Conservation (phyloP, 2,113 vertebrate species). For the Takifugu bimaculatus region DNA sequence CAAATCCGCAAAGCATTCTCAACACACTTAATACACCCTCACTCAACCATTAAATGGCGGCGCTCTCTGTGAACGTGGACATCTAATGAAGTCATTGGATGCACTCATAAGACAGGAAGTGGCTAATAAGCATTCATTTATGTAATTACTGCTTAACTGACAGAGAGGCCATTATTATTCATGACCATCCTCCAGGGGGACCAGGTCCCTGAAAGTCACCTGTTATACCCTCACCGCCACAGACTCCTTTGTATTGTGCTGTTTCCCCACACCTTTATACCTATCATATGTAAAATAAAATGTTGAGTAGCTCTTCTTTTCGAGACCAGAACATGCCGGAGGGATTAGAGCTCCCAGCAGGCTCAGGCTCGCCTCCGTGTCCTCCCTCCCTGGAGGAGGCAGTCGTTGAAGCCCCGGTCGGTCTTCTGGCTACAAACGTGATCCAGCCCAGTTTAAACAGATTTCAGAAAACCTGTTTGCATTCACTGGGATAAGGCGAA, state of each 20-base stretch:
- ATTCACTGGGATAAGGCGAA: no score
- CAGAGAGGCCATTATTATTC: conserved; percentile 34
- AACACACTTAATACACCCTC: conserved; percentile 49
- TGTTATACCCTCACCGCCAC: conserved; percentile 1
- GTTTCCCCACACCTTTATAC: no score
- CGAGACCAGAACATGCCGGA: no score
- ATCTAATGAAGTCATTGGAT: conserved; percentile 50
- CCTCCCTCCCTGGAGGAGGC: neutral
- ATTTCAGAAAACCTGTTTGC: no score
- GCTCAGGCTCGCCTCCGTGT: no score
- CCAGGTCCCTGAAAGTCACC: conserved; percentile 12
- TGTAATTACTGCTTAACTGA: conserved; percentile 44
- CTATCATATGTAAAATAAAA: no score
- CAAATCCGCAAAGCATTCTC: conserved; percentile 42
- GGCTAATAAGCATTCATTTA: conserved; percentile 52
- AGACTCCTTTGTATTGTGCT: no score
- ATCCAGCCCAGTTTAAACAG: no score
- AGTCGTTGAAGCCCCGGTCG: neutral
- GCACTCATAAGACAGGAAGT: conserved; percentile 44
- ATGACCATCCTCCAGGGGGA: conserved; percentile 13
- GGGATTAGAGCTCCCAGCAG: no score
- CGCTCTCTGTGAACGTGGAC: conserved; percentile 29
- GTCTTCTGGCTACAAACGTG: no score
- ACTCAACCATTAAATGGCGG: conserved; percentile 41
- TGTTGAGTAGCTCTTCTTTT: no score